Conservation (phyloP, 2,888 invertebrate species). For the Allolobophora icterica region DNA sequence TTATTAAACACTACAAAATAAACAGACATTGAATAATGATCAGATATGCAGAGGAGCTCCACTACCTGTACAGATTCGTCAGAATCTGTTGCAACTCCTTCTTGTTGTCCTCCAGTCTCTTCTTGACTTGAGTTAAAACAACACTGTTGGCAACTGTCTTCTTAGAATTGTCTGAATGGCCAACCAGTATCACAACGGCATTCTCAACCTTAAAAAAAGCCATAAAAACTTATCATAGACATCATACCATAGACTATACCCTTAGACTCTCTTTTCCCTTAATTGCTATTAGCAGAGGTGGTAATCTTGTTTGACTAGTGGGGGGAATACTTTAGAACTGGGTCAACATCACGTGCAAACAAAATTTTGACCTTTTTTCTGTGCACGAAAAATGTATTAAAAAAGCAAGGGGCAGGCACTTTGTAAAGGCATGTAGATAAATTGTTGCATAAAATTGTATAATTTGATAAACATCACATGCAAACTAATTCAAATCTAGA, state of each 20-base stretch:
- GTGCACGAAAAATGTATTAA: too few species aligned
- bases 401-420: too few species aligned
- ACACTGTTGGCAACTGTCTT: not conserved
- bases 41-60: not conserved
- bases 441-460: too few species aligned
- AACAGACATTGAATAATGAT: not conserved
- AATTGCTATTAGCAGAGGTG: too few species aligned
- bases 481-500: too few species aligned
- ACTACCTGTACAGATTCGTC: not conserved
- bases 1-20: not conserved
- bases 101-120: not conserved
- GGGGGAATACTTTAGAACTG: too few species aligned
- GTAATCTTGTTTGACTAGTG: too few species aligned
- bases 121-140: not conserved
- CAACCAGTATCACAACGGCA: slow-evolving; percentile 5
- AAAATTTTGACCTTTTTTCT: too few species aligned
- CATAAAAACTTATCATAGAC: not conserved
- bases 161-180: not conserved
- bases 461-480: too few species aligned
- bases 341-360: too few species aligned
- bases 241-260: not conserved
- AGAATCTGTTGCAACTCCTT: not conserved
- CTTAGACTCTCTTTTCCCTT: not conserved
- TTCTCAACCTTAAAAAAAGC: not conserved
- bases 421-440: too few species aligned